phyloP scores from a whole-genome alignment of 2,113 vertebrate species.

The Neodon shergylaensis region DNA sequence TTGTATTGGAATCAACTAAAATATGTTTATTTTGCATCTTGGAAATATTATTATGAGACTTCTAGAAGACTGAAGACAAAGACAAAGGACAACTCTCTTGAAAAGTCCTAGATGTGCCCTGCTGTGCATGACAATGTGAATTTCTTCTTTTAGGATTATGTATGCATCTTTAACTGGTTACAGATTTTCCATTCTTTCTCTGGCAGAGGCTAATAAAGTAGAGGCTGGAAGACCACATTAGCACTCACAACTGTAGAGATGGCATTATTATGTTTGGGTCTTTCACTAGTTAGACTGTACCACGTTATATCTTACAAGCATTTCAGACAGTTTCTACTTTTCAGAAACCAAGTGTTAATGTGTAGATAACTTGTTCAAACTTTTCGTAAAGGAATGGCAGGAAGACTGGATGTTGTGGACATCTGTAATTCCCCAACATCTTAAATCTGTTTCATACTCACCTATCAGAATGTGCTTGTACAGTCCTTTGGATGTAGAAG shows the following conservation, averaged over 20 bases:
- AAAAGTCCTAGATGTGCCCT: neutral
- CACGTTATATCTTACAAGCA: neutral
- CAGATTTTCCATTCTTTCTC: neutral
- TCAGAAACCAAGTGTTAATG: constrained; percentile 6
- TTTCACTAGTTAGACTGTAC: neutral
- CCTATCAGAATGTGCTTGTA: neutral
- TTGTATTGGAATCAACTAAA: neutral
- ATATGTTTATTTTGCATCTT: neutral
- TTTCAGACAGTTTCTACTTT: constrained; percentile 31
- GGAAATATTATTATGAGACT: constrained; percentile 29
- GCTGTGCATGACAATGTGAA: neutral
- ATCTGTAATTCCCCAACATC: neutral
- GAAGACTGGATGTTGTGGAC: neutral
- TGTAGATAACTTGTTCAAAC: neutral
- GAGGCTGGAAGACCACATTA: neutral
- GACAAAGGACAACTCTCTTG: neutral
- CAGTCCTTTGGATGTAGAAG: neutral
- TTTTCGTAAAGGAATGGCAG: neutral
- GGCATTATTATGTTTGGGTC: neutral
- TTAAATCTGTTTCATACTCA: neutral
- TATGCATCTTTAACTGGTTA: neutral
- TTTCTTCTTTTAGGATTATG: neutral
- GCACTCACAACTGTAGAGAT: neutral
- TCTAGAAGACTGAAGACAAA: neutral
- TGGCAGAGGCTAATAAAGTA: neutral